Conservation (phyloP, 2,113 vertebrate species). For the Gobius niger region DNA sequence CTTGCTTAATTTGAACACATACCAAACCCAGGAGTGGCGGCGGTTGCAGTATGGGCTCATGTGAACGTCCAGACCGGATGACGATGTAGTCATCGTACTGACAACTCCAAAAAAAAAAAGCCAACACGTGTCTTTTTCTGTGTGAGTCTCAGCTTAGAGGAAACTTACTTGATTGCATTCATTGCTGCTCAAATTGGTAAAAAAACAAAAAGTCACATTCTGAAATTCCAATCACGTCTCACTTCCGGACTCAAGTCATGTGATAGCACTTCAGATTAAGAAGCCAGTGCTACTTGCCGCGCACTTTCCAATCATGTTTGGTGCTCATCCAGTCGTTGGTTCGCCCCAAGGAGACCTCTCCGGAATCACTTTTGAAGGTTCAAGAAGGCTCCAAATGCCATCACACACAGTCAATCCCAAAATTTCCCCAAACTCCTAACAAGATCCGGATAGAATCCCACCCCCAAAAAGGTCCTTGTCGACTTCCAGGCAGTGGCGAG, state of each 20-base stretch:
- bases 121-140: slow-evolving; percentile 27
- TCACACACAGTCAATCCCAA: background rate
- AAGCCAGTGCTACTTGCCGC: slow-evolving; percentile 4
- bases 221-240: background rate
- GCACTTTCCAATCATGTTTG: background rate
- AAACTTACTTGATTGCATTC: slow-evolving; percentile 50
- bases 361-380: background rate
- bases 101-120: background rate
- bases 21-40: slow-evolving; percentile 57
- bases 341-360: slow-evolving; percentile 6
- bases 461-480: background rate
- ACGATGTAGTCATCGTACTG: slow-evolving; percentile 17
- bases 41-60: slow-evolving; percentile 39
- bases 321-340: background rate
- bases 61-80: slow-evolving; percentile 37
- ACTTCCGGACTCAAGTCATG: slow-evolving; percentile 9
- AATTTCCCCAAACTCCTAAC: background rate
- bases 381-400: slow-evolving; percentile 17
- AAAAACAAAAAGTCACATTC: slow-evolving; percentile 20
- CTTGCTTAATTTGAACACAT: slow-evolving; percentile 7
- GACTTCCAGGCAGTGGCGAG: background rate
- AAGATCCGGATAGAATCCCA: background rate
- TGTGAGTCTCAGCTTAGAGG: slow-evolving; percentile 30
- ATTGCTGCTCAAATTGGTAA: slow-evolving; percentile 25
- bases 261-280: background rate